Base-by-base conservation (phyloP, 2,888 invertebrate species). In the Patella caerulea region DNA sequence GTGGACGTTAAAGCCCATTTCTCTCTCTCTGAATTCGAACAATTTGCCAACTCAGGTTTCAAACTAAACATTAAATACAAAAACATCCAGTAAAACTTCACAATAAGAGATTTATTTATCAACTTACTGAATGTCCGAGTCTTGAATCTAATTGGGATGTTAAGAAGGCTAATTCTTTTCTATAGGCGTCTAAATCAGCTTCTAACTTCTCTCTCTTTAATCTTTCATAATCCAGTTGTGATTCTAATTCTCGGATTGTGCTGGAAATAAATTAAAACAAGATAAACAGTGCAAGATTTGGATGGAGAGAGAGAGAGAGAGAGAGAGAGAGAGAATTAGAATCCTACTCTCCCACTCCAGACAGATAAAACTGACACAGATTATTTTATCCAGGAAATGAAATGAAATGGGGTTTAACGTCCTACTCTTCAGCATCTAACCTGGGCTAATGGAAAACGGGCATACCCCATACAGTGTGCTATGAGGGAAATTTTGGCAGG, bases 191-290 rank as follows among this genome's bases (percentile, higher is more conserved):
- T 24, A 92, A 81, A 80, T 90, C 88, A 11, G 89, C 91, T 78
- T 92, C 92, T 29, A 91, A 83, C 73, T 90, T 90, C 82, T 92
- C 92, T 69, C 91, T 81, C 56, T 89, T 81, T 72, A 91, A 79
- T 71, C 91, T 83, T 83, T 92, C 92, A 80, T 91, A 90, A 75
- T 92, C 91, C 74, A 92, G 81, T 84, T 91, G 90, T 4, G 89
- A 88, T 77, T 91, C 88, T 34, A 92, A 81, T 79, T 92, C 92
- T 77, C 84, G 87, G 74, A 92, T 90, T 4, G 88, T 90, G 78
- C 92, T 92, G 85, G 45, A 85, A 80, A 45, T 24, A 59, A 65
- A n/a, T 12, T 65, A 45, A 7, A 45, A 45, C 9, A 45, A 45
- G 45, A 3, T 29, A 45, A 45, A 72, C 14, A 53, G 19, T 24